Evolutionary conservation across 2,888 invertebrate genomes (phyloP).

Genomic region (Augiades crinisus): DNA sequence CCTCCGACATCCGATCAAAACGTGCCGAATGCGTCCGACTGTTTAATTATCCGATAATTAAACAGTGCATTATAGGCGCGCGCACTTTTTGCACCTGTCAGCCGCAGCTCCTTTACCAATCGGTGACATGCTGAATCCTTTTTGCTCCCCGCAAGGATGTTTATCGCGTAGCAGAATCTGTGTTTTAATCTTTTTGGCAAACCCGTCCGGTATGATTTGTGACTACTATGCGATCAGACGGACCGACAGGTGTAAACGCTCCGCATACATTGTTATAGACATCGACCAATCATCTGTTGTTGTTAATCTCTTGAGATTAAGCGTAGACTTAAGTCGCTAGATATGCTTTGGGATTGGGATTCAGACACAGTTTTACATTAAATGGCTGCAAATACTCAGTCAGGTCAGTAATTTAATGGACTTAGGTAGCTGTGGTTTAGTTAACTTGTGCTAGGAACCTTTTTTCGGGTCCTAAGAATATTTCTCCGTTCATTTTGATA

Average conservation of each 20-base stretch:
- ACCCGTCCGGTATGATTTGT: conserved; percentile 19
- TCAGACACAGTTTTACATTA: too few relatives aligned
- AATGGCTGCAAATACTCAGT: too few relatives aligned
- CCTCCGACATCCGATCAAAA: conserved; percentile 11
- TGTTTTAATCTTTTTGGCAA: neutral
- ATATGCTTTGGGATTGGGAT: too few relatives aligned
- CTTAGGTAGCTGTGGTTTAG: too few relatives aligned
- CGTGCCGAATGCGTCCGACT: conserved; percentile 10
- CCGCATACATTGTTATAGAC: conserved; percentile 25
- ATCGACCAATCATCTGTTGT: conserved; percentile 15
- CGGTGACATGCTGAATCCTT: conserved; percentile 20
- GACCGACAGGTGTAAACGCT: conserved; percentile 32
- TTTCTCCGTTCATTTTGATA: too few relatives aligned
- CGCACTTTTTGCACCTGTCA: conserved; percentile 18
- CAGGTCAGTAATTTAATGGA: too few relatives aligned
- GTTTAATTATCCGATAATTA: conserved; percentile 20
- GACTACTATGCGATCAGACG: conserved; percentile 14
- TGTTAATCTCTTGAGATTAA: conserved; percentile 2
- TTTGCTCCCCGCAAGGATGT: conserved; percentile 6
- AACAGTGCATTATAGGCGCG: conserved; percentile 18
- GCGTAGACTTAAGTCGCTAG: too few relatives aligned
- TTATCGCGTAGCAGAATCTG: conserved; percentile 4
- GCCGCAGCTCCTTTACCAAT: conserved; percentile 8
- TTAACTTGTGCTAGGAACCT: too few relatives aligned
- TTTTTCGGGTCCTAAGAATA: too few relatives aligned